Evolutionary conservation across 2,113 vertebrate genomes (phyloP).

Genomic region (Equus quagga): DNA sequence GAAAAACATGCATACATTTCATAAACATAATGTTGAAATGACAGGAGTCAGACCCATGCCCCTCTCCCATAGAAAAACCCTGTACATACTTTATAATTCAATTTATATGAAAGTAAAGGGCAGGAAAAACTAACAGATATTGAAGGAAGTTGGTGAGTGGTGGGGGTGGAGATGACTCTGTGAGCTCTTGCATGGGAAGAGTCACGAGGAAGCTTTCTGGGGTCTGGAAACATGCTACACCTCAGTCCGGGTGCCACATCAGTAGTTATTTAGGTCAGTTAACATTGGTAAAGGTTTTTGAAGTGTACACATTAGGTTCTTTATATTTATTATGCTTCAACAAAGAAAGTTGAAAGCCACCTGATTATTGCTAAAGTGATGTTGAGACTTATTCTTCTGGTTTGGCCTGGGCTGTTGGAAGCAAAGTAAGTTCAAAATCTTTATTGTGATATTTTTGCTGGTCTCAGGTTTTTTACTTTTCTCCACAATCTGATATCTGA

Average conservation of each 20-base stretch:
- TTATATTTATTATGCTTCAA: neutral
- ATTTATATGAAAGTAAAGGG: neutral
- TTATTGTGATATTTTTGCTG: neutral
- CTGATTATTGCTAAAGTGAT: neutral
- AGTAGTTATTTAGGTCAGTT: neutral
- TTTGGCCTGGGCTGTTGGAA: neutral
- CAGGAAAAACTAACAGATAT: neutral
- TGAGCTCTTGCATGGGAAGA: neutral
- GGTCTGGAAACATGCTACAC: too few species aligned
- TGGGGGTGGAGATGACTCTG: neutral
- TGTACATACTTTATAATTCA: too few species aligned
- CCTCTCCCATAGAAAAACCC: neutral
- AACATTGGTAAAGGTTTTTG: neutral
- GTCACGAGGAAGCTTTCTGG: neutral
- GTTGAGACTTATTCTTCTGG: neutral
- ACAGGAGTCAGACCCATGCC: neutral
- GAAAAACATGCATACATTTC: neutral
- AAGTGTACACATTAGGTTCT: neutral
- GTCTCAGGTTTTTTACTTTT: neutral
- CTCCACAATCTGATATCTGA: too few species aligned
- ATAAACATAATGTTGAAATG: neutral
- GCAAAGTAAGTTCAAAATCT: neutral
- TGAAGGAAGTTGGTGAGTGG: neutral
- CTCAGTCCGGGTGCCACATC: neutral
- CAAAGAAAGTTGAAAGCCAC: too few species aligned